phyloP scores from a whole-genome alignment of 2,113 vertebrate genomes.

The Elephas maximus region DNA sequence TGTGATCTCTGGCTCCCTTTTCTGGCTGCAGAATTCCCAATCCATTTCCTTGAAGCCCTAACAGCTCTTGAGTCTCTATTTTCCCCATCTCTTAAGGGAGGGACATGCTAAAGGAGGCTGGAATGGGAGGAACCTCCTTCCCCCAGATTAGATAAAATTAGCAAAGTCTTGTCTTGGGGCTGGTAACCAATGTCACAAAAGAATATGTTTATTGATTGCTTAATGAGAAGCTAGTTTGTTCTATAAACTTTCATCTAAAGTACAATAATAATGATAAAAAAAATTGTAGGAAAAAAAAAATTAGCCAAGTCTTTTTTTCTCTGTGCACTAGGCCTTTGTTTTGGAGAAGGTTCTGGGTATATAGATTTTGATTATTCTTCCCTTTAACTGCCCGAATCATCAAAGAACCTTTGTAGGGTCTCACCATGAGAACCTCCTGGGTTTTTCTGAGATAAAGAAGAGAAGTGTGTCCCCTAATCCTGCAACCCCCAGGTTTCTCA shows the following conservation, averaged over 20 bases:
- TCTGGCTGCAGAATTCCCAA: background rate
- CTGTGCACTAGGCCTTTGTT: background rate
- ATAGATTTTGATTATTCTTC: background rate
- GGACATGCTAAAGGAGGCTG: background rate
- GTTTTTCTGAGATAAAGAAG: background rate
- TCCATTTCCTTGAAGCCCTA: too few relatives aligned
- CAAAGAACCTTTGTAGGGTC: background rate
- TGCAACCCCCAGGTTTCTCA: background rate
- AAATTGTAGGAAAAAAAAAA: too few relatives aligned
- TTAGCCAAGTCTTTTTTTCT: background rate
- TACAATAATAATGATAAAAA: too few relatives aligned
- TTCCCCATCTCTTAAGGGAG: too few relatives aligned
- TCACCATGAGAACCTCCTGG: background rate
- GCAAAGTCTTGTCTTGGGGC: too few relatives aligned
- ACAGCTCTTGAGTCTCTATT: too few relatives aligned
- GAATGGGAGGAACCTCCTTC: background rate
- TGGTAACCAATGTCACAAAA: too few relatives aligned
- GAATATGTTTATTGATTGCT: too few relatives aligned
- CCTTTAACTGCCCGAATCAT: background rate
- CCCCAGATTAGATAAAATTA: background rate
- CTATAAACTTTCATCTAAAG: too few relatives aligned
- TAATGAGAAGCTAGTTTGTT: too few relatives aligned
- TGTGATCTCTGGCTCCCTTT: background rate
- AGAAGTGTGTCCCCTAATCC: background rate
- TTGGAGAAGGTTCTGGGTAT: background rate